Percentiles rank a stretch among this genome's conserved stretches.
phyloP scores from a whole-genome alignment of 2,888 invertebrate genomes.

The Argyresthia albistria region DNA sequence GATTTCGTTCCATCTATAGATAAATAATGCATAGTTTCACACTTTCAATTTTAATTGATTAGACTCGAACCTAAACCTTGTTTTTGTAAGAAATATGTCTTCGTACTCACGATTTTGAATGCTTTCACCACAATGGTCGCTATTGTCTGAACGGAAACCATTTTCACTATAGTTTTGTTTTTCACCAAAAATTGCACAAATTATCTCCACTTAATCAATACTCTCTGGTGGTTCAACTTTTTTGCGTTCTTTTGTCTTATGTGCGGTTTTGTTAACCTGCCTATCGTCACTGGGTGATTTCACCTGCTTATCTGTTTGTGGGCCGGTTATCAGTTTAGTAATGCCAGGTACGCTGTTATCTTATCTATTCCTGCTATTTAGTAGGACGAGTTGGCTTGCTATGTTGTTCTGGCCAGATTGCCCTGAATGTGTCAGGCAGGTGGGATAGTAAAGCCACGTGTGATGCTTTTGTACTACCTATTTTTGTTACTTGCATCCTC shows the following conservation, averaged over 20 bases:
- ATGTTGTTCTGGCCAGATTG: background rate
- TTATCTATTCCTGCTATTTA: slow-evolving; percentile 61
- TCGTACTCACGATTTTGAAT: slow-evolving; percentile 83
- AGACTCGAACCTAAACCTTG: background rate
- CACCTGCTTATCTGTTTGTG: slow-evolving; percentile 32
- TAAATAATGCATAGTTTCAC: background rate
- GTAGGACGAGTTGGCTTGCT: slow-evolving; percentile 43
- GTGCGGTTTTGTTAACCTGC: slow-evolving; percentile 41
- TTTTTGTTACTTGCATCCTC: too few species aligned
- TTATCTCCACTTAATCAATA: background rate
- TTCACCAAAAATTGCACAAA: background rate
- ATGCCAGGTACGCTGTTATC: slow-evolving; percentile 32
- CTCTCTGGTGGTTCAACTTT: background rate
- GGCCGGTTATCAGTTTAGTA: slow-evolving; percentile 41
- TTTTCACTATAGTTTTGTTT: slow-evolving; percentile 43
- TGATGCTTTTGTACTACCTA: too few species aligned
- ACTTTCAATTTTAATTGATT: slow-evolving; percentile 1
- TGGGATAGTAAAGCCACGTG: too few species aligned
- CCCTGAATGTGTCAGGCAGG: too few species aligned
- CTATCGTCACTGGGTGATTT: slow-evolving; percentile 46
- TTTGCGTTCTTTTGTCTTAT: slow-evolving; percentile 18
- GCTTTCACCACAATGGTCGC: slow-evolving; percentile 86
- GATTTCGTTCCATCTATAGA: too few species aligned
- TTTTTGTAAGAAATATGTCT: background rate
- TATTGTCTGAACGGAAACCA: slow-evolving; percentile 87